A percentile compares a stretch with the other conserved stretches of the same genome.
phyloP scores from a whole-genome alignment of 2,797 vertebrate species.

The Pseudocheirus occidentalis region DNA sequence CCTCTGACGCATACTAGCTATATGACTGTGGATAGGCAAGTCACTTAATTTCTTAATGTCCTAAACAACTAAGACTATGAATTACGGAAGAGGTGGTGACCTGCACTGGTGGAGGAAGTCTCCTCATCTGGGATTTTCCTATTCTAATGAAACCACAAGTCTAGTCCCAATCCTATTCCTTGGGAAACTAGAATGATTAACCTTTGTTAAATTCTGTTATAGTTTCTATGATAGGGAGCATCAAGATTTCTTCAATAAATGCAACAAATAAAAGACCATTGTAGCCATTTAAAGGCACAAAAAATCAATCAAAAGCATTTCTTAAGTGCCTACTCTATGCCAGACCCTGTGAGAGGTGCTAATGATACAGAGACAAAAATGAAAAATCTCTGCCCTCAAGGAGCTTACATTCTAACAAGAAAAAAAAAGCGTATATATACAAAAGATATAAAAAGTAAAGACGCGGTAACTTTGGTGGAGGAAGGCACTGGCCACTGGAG shows the following conservation, averaged over 20 bases:
- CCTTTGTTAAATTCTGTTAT: background rate
- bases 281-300: background rate
- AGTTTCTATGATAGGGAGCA: background rate
- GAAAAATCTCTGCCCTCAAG: too few species aligned
- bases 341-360: background rate
- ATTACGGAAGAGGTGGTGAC: background rate
- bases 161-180: background rate
- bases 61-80: background rate
- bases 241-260: background rate
- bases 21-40: background rate
- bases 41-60: background rate
- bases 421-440: too few species aligned
- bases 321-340: background rate
- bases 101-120: background rate
- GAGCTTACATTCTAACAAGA: too few species aligned
- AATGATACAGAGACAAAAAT: background rate
- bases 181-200: background rate
- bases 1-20: background rate
- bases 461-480: too few species aligned
- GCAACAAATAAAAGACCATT: background rate
- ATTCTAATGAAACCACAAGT: background rate
- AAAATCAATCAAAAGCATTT: background rate
- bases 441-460: too few species aligned
- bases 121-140: background rate
- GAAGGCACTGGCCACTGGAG: too few species aligned